phyloP scores from a whole-genome alignment of 2,888 invertebrate species.

The Ophion obscuratus region DNA sequence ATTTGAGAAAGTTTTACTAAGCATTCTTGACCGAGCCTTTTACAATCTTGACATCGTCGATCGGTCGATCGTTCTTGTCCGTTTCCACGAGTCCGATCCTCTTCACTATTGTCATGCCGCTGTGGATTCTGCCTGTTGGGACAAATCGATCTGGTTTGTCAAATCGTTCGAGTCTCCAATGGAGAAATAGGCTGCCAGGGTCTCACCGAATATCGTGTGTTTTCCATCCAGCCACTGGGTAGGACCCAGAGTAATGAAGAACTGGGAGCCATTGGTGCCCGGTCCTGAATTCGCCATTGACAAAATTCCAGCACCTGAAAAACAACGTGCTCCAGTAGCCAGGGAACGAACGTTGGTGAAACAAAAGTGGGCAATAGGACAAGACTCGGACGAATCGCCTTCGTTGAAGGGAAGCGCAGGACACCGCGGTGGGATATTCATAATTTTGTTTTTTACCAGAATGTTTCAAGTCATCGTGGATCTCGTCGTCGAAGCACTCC shows the following conservation, averaged over 20 bases:
- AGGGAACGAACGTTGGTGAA: neutral
- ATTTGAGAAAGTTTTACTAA: neutral
- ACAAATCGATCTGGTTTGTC: neutral
- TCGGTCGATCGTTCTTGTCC: constrained; percentile 96
- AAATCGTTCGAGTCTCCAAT: too few relatives aligned
- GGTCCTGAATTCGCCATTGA: constrained; percentile 99
- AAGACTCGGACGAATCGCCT: too few relatives aligned
- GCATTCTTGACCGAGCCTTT: constrained; percentile 85
- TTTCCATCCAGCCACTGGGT: constrained; percentile 99
- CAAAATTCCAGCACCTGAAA: constrained; percentile 88
- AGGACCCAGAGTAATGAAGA: constrained; percentile 98
- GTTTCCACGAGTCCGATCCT: constrained; percentile 97
- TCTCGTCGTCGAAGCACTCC: constrained; percentile 97
- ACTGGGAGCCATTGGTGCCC: constrained; percentile 98
- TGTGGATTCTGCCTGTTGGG: constrained; percentile 88
- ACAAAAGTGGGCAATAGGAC: too few relatives aligned
- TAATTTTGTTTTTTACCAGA: constrained; percentile 86
- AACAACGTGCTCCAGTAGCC: neutral
- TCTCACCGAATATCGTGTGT: constrained; percentile 96
- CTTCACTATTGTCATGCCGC: constrained; percentile 96
- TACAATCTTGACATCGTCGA: constrained; percentile 93
- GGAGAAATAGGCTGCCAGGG: neutral
- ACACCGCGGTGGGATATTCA: neutral
- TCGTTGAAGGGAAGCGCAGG: too few relatives aligned
- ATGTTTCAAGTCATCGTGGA: constrained; percentile 96